Percentiles rank a stretch among this genome's conserved stretches.
These are phyloP conservation scores for Aphelocoma coerulescens DNA, from an alignment of 2,113 vertebrate genomes.

Conservation along the genomic window DNA sequence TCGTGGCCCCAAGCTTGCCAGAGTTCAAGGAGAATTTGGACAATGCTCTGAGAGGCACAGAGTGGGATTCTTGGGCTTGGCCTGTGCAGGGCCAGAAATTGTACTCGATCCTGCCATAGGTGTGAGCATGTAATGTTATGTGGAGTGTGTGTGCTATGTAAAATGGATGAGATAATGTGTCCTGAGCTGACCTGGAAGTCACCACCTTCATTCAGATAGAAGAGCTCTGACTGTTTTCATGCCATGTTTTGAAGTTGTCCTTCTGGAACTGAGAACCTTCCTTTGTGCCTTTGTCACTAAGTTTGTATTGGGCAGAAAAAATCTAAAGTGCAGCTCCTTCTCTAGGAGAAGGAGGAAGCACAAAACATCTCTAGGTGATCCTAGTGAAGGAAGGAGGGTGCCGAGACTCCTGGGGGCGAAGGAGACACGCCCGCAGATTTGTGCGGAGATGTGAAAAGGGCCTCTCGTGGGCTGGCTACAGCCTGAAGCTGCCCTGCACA, in stretches of 20 bases:
- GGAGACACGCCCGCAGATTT: rapidly evolving
- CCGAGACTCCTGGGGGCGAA: neutral
- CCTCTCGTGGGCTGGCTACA: rapidly evolving
- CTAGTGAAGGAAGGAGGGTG: neutral
- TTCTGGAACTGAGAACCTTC: neutral
- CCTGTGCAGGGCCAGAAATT: neutral
- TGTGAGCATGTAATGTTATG: neutral
- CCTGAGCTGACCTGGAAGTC: neutral
- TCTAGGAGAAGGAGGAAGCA: neutral
- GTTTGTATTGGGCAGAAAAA: neutral
- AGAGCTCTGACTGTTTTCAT: neutral
- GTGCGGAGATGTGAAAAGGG: neutral
- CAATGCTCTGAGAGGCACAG: neutral
- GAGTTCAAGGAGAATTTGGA: neutral
- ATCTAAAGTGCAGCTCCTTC: neutral
- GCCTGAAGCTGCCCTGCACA: neutral
- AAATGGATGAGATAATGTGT: neutral
- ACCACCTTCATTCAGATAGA: neutral
- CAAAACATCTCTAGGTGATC: neutral
- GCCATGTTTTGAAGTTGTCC: neutral
- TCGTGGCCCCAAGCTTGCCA: neutral
- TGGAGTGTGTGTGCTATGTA: neutral
- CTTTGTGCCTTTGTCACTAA: neutral
- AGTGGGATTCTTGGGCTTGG: neutral
- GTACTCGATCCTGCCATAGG: neutral